Conservation (phyloP, 1,140 invertebrate genomes). For the Mylabris phalerata region DNA sequence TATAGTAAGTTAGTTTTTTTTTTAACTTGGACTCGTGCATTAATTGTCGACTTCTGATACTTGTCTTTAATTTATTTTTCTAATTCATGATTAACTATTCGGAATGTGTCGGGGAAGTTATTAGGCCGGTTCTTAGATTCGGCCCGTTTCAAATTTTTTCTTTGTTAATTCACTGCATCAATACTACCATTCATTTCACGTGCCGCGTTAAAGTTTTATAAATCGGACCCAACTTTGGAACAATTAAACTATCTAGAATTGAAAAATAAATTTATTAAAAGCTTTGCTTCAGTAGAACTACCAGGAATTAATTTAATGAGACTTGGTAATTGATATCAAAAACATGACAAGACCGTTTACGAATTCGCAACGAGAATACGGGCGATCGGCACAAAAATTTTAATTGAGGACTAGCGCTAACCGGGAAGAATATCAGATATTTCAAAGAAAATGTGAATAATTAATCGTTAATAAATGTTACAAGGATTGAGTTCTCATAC, state of each 20-base stretch:
- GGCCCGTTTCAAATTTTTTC: too few relatives aligned
- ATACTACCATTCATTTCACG: too few relatives aligned
- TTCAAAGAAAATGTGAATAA: not conserved
- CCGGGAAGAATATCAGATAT: not conserved
- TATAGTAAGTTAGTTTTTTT: too few relatives aligned
- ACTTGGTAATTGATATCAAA: not conserved
- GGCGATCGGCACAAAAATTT: not conserved
- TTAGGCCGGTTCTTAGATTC: too few relatives aligned
- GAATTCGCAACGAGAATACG: not conserved
- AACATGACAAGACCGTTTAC: not conserved
- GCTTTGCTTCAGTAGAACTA: not conserved
- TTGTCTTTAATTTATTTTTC: too few relatives aligned
- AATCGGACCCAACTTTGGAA: not conserved
- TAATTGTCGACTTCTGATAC: too few relatives aligned
- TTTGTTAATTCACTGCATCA: too few relatives aligned
- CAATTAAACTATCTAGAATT: not conserved
- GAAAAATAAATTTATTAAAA: not conserved
- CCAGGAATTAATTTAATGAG: not conserved
- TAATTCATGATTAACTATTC: too few relatives aligned
- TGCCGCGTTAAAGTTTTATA: not conserved
- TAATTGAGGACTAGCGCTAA: not conserved
- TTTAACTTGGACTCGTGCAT: too few relatives aligned
- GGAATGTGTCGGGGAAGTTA: too few relatives aligned
- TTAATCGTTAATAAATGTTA: too few relatives aligned
- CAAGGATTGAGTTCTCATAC: too few relatives aligned